Conservation (phyloP, 2,113 vertebrate genomes). For the Pagrus major region DNA sequence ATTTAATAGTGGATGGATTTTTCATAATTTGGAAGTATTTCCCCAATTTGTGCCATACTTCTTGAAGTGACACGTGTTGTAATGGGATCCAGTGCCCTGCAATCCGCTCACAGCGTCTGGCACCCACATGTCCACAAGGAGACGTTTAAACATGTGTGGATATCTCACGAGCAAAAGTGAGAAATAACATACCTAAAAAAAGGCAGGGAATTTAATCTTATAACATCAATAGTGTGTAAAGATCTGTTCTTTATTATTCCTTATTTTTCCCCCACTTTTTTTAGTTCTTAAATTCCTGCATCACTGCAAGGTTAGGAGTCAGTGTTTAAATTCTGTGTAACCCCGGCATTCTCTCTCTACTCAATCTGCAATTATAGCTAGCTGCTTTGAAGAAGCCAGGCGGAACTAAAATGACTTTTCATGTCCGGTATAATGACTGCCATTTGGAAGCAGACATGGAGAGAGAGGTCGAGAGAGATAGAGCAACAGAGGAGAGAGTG, state of each 20-base stretch:
- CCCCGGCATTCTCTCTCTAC: slow-evolving; percentile 71
- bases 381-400: slow-evolving; percentile 84
- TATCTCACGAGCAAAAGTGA: background rate
- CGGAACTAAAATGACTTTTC: slow-evolving; percentile 86
- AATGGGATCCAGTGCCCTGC: slow-evolving; percentile 40
- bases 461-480: slow-evolving; percentile 65
- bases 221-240: background rate
- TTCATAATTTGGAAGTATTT: slow-evolving; percentile 75
- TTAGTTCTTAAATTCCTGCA: slow-evolving; percentile 42
- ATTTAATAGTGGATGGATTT: slow-evolving; percentile 76
- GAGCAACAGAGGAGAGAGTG: slow-evolving; percentile 54
- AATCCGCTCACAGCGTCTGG: background rate
- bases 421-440: slow-evolving; percentile 84
- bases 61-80: slow-evolving; percentile 52
- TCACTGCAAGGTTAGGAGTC: slow-evolving; percentile 74
- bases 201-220: background rate
- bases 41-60: slow-evolving; percentile 55
- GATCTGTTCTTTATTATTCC: slow-evolving; percentile 33
- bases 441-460: slow-evolving; percentile 80
- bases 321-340: slow-evolving; percentile 79
- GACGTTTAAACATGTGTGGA: slow-evolving; percentile 7
- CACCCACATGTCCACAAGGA: slow-evolving; percentile 12
- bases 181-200: background rate
- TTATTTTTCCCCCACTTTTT: background rate
- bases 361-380: slow-evolving; percentile 83